Evolutionary conservation across 2,888 invertebrate species (phyloP), one percentile per base, ranked within the genome.

Genomic region (Drosophila mulleri): DNA sequence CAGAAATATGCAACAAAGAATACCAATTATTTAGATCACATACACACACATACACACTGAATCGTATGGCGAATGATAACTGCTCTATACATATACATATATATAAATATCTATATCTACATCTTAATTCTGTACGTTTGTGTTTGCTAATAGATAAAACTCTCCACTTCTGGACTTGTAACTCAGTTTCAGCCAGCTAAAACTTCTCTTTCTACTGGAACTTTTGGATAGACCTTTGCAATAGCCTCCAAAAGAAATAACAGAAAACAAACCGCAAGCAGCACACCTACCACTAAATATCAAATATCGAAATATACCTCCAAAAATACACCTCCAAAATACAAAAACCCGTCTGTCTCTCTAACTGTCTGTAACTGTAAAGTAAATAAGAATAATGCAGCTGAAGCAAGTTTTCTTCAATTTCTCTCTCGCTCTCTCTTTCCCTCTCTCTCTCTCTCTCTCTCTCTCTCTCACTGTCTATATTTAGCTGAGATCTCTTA

Each of bases 21-120:
- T 90, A 88, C 89, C 89, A 90, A 90, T 89, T 90, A 88, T 81
- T 77, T 82, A 91, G 87, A 83, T 58, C 61, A 47, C 54, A 68
- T 53, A 54, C 63, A 26, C 48, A 65, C 37, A 29, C 29, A 29
- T 2, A 29, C 57, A 75, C 80, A 61, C 50, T 42, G 14, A 68
- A 63, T 53, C 66, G 75, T 67, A 78, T 83, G 72, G 72, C 67
- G 85, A 82, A 82, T 82, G 84, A 75, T 61, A 80, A 62, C 54
- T 66, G 61, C 32, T 67, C 18, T 9, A 47, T 48, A 48, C 32
- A 29, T n/a, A 9, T 7, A 45, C 23, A 65, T 3, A 23, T 23
- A 23, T 23, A 23, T 23, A n/a, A n/a, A 23, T 50, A n/a, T 57
- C 14, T 37, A 52, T 32, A 45, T 45, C 20, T 35, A 23, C 35